Conservation (phyloP, 2,888 invertebrate species). For the Hymenopus coronatus region DNA sequence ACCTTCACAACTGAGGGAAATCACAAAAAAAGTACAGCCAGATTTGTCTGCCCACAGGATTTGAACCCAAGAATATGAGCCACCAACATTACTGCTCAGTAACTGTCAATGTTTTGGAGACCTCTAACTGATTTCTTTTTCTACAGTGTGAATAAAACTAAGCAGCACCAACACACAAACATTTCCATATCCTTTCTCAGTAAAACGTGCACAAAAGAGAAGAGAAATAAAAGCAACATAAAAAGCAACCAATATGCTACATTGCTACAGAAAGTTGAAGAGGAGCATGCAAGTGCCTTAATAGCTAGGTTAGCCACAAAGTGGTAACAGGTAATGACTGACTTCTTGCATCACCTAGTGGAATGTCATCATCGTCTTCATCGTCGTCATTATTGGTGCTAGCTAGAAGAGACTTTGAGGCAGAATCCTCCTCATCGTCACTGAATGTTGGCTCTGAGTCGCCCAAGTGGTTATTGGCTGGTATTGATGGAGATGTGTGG, state of each 20-base stretch:
- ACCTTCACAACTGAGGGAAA: no score
- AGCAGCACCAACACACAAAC: no score
- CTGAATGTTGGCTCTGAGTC: constrained; percentile 71
- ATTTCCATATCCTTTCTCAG: no score
- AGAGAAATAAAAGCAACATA: background rate
- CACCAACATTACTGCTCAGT: no score
- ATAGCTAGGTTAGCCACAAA: constrained; percentile 4
- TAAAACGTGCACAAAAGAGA: no score
- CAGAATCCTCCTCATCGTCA: constrained; percentile 75
- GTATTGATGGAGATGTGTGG: constrained; percentile 32
- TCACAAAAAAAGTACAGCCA: no score
- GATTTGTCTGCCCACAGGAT: no score
- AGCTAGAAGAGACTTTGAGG: background rate
- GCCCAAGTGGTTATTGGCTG: constrained; percentile 28
- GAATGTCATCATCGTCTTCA: constrained; percentile 73
- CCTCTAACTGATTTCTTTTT: no score
- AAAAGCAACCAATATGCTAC: background rate
- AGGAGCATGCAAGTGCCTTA: background rate
- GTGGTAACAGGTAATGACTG: constrained; percentile 24
- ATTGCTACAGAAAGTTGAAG: background rate
- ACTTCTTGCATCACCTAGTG: constrained; percentile 47
- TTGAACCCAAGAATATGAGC: no score
- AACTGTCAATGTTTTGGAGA: no score
- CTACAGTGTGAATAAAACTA: no score
- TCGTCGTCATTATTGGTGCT: constrained; percentile 46